Base-by-base conservation (phyloP, 1,140 invertebrate genomes). In the Solenopsis fugax region DNA sequence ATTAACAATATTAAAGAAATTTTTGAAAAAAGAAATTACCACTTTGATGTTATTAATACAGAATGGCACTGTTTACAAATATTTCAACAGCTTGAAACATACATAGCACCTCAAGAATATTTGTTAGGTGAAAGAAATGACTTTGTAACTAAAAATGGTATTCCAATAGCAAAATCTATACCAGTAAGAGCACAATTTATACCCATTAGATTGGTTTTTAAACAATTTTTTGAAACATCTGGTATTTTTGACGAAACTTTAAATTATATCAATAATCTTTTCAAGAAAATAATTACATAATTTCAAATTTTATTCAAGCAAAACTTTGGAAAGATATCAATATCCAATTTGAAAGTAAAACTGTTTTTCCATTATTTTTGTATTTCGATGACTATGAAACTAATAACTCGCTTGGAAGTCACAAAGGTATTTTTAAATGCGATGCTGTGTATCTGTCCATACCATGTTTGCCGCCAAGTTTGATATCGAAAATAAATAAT, bases 221-320 rank as follows among this genome's bases (percentile, higher is more conserved):
- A 64, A 64, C 3, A 64, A 64, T 34, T 64, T 64, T 64, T 37
- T 37, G 60, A 64, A 64, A 64, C 37, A 37, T 2, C 60, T 9
- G 29, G 60, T 64, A 24, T 64, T 60, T 24, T 60, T 18, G 60
- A 64, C 37, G 24, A 62, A 34, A 62, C 60, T 64, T 18, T 64
- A 37, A 64, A 64, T 37, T 64, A 64, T 37, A 64, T 64, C 60
- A 64, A 64, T 64, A 64, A n/a, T n/a, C 29, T 64, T 29, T 64
- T 64, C 29, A 37, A 64, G 60, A 64, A 64, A 37, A 64, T 64
- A 34, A 58, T 58, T 12, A 60, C 4, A 60, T 60, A 4, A 60
- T 60, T 60, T 13, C 21, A 60, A 60, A 24, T 60, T 60, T 60
- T 60, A 60, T 60, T 60, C 56, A 29, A 60, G 56, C 21, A 29